Conservation (phyloP, 2,888 invertebrate genomes). For the Ectemnius cavifrons region DNA sequence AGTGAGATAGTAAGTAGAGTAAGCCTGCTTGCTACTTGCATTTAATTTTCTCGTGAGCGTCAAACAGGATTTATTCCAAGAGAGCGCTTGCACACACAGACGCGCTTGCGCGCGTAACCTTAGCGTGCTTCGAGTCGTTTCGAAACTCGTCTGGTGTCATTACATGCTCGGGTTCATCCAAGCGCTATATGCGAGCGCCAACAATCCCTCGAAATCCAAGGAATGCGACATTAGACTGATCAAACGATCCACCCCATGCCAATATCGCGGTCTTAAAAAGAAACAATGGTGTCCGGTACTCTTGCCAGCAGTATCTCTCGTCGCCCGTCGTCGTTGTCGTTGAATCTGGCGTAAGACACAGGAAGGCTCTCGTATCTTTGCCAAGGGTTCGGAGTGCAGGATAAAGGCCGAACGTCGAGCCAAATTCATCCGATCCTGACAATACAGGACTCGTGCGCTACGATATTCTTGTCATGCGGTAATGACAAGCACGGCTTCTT, state of each 20-base stretch:
- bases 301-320: constrained; percentile 28
- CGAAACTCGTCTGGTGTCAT: not conserved
- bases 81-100: not conserved
- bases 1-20: constrained; percentile 10
- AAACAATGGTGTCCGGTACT: constrained; percentile 26
- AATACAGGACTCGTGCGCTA: constrained; percentile 22
- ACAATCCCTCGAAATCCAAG: not conserved
- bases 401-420: constrained; percentile 30
- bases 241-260: constrained; percentile 30
- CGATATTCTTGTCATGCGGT: constrained; percentile 26
- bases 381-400: constrained; percentile 27
- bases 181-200: not conserved
- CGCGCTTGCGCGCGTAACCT: not conserved
- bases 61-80: not conserved
- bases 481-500: constrained; percentile 28
- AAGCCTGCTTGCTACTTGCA: not conserved
- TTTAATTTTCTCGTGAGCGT: not conserved
- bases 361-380: constrained; percentile 16
- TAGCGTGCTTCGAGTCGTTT: not conserved
- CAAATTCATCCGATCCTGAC: constrained; percentile 34
- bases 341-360: constrained; percentile 19
- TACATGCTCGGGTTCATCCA: too few relatives aligned
- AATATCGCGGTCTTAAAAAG: constrained; percentile 34
- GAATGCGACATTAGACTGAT: constrained; percentile 8
- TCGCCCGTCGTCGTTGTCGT: constrained; percentile 6